Base-by-base conservation (phyloP, 2,888 invertebrate species). In the Baccha elongata region DNA sequence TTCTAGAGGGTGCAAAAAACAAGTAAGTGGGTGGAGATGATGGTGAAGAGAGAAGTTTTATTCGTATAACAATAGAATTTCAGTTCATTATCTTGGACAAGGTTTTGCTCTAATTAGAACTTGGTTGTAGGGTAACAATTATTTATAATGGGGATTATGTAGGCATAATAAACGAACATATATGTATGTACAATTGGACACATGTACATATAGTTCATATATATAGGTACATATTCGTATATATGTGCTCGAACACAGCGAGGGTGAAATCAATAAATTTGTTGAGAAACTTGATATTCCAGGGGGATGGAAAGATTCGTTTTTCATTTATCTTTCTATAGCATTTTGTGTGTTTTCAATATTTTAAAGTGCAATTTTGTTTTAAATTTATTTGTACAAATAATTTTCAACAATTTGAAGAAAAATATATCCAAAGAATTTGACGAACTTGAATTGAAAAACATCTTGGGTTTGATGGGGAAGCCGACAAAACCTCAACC, bases 11-110 rank as follows among this genome's bases (percentile, higher is more conserved):
- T 40, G 60, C 44, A 60, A 60, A 44, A 19, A 73, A 55, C 64
- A 60, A 60, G 60, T 42, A 26, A 32, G 52, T 26, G 8, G 42
- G 8, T 44, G 44, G 52, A 5, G 55, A 58, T 37, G 37, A 42
- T 50, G 44, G 42, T 15, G 6, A 29, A 40, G 75, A 40, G 75
- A 48, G 81, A 50, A 75, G 69, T 67, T 71, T 75, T 71, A 81
- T 71, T 71, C 75, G 75, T 81, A 72, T 80, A 76, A 86, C 86
- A 86, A 86, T 86, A 85, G 86, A 85, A 86, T 86, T 86, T 86
- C 84, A 86, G 86, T 86, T 86, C 86, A 86, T 86, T 86, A 86
- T 86, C 86, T 86, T 86, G 86, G 86, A 86, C 86, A 86, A 86
- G 86, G 85, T 85, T 86, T 85, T 86, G 86, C 86, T 86, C 86